Conservation (phyloP, 2,888 invertebrate genomes). For the Nasonovia ribisnigri region DNA sequence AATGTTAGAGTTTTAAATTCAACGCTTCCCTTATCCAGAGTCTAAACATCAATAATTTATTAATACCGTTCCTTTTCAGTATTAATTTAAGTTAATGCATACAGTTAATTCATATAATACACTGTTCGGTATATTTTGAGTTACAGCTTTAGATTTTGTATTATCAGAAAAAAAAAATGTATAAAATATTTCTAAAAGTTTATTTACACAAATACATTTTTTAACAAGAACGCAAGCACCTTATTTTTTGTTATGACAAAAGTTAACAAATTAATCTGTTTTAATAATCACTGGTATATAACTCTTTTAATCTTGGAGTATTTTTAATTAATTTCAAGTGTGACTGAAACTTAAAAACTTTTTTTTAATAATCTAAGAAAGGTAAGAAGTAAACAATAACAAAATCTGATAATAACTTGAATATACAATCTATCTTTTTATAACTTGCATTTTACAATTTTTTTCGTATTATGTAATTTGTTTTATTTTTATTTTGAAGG, state of each 20-base stretch:
- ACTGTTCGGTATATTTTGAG: neutral
- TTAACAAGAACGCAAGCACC: neutral
- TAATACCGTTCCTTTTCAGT: neutral
- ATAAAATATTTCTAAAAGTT: neutral
- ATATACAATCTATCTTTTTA: neutral
- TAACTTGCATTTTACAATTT: neutral
- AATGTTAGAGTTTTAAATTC: neutral
- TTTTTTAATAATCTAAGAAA: neutral
- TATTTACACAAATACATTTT: neutral
- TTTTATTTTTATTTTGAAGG: neutral
- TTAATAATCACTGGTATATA: neutral
- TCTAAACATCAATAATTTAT: neutral
- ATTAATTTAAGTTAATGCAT: neutral
- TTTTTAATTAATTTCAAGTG: neutral
- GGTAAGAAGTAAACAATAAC: neutral
- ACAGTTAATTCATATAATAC: neutral
- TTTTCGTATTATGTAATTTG: neutral
- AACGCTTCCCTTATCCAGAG: neutral
- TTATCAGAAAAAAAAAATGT: neutral
- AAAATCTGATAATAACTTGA: neutral
- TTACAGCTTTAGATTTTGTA: neutral
- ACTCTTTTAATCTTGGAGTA: neutral
- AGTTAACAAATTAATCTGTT: neutral
- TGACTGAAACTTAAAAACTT: neutral
- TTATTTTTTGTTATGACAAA: neutral